These are phyloP conservation scores for Drosophila eugracilis DNA, from an alignment of 1,140 invertebrate species.

Conservation along the genomic window DNA sequence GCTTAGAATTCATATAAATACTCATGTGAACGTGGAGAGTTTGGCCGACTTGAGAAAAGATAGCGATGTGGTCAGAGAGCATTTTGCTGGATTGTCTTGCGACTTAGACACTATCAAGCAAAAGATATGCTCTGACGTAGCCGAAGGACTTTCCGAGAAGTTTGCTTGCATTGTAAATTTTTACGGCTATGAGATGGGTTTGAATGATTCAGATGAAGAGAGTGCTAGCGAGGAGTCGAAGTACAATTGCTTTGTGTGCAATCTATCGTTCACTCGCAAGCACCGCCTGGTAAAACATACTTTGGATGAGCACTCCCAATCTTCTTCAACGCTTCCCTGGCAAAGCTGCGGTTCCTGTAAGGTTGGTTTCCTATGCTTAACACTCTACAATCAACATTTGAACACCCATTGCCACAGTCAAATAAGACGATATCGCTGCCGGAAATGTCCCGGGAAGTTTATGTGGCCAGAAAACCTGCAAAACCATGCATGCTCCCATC, in stretches of 20 bases:
- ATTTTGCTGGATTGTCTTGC: slow-evolving; percentile 18
- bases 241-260: slow-evolving; percentile 60
- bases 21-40: slow-evolving; percentile 35
- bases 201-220: slow-evolving; percentile 75
- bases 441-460: slow-evolving; percentile 73
- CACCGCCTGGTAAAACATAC: slow-evolving; percentile 62
- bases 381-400: slow-evolving; percentile 55
- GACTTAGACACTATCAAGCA: slow-evolving; percentile 43
- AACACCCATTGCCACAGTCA: slow-evolving; percentile 60
- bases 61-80: slow-evolving; percentile 59
- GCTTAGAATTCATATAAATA: slow-evolving; percentile 50
- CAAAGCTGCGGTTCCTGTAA: slow-evolving; percentile 67
- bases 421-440: slow-evolving; percentile 53
- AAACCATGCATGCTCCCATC: slow-evolving; percentile 55
- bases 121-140: slow-evolving; percentile 50
- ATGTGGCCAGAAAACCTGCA: slow-evolving; percentile 72
- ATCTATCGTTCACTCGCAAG: slow-evolving; percentile 49
- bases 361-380: slow-evolving; percentile 61
- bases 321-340: slow-evolving; percentile 6
- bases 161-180: slow-evolving; percentile 63
- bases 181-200: slow-evolving; percentile 68
- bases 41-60: slow-evolving; percentile 34
- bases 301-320: slow-evolving; percentile 53
- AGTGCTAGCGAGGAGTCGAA: not conserved
- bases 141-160: slow-evolving; percentile 35